phyloP scores from a whole-genome alignment of 2,113 vertebrate genomes.

The Oreochromis niloticus region DNA sequence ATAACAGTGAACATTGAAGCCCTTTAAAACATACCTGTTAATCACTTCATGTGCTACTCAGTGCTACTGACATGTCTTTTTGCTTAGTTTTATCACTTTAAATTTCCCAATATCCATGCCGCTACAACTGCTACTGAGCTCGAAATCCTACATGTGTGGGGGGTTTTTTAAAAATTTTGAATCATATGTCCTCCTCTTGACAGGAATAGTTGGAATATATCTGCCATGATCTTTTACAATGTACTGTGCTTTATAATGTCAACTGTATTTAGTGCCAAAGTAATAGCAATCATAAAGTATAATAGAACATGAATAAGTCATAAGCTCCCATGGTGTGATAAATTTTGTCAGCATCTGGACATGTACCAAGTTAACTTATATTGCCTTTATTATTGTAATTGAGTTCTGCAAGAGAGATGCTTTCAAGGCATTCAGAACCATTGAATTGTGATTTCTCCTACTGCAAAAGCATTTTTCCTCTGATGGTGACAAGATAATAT shows the following conservation, averaged over 20 bases:
- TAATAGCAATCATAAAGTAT: conserved; percentile 50
- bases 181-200: neutral
- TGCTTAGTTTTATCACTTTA: neutral
- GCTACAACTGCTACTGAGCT: neutral
- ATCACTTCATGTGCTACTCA: neutral
- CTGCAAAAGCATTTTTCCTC: conserved; percentile 38
- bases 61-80: neutral
- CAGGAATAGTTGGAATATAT: neutral
- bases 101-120: neutral
- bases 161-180: neutral
- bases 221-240: conserved; percentile 1
- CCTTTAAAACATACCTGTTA: neutral
- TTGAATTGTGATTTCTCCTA: conserved; percentile 53
- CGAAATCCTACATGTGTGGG: neutral
- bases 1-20: neutral
- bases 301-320: conserved; percentile 59
- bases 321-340: conserved; percentile 31
- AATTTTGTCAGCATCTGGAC: conserved; percentile 39
- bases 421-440: conserved; percentile 41
- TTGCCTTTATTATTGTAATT: conserved; percentile 54
- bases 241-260: neutral
- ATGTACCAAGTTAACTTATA: conserved; percentile 34
- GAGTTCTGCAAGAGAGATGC: conserved; percentile 44
- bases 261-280: conserved; percentile 44
- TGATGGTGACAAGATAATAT: conserved; percentile 54